Conservation (phyloP, 1,140 invertebrate species). For the Phymorhynchus buccinoides region DNA sequence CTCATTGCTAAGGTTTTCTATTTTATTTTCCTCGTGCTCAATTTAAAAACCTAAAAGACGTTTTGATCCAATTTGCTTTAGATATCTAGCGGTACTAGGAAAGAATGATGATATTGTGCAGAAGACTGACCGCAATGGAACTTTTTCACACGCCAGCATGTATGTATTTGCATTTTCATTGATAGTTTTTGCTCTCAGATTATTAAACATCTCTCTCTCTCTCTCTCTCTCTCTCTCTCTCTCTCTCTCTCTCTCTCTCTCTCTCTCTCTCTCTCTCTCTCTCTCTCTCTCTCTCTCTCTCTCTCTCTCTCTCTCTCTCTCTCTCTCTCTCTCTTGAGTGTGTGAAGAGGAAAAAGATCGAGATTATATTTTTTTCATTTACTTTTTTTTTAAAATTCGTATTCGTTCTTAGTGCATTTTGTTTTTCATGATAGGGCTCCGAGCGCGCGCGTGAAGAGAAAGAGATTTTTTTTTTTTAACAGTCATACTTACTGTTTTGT, state of each 20-base stretch:
- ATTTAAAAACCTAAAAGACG: too few relatives aligned
- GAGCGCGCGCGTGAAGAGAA: too few relatives aligned
- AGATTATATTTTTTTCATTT: too few relatives aligned
- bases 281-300: not conserved
- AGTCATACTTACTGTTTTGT: too few relatives aligned
- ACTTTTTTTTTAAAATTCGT: too few relatives aligned
- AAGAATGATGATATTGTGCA: not conserved
- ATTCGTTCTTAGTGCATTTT: too few relatives aligned
- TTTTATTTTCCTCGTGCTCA: too few relatives aligned
- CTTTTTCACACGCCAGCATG: not conserved
- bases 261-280: not conserved
- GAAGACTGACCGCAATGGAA: not conserved
- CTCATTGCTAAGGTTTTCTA: too few relatives aligned
- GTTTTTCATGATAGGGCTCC: too few relatives aligned
- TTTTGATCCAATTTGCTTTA: not conserved
- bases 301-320: not conserved
- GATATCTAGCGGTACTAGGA: too few relatives aligned
- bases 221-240: constrained; percentile 11
- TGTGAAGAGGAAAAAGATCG: too few relatives aligned
- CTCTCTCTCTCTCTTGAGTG: not conserved
- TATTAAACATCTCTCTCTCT: not conserved
- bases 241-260: constrained; percentile 14
- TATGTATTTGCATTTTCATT: not conserved
- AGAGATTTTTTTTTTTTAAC: too few relatives aligned
- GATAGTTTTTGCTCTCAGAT: not conserved